Evolutionary conservation across 2,888 invertebrate genomes (phyloP).

Genomic region (Diploptera punctata): DNA sequence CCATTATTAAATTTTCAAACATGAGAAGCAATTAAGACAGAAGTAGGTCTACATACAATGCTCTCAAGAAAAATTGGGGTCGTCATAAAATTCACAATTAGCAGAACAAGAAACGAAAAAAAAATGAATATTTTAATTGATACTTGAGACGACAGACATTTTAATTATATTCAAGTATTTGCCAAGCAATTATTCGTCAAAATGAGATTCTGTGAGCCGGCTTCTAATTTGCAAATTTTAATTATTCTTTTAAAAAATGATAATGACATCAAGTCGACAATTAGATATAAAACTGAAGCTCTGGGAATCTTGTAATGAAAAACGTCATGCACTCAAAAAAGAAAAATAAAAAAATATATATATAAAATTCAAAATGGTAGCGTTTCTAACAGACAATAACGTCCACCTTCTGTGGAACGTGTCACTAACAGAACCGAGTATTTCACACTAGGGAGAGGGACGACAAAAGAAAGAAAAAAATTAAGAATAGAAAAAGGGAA

Average conservation of each 20-base stretch:
- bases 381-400: background rate
- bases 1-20: no score
- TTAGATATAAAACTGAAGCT: no score
- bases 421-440: conserved; percentile 39
- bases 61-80: no score
- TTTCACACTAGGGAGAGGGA: conserved; percentile 34
- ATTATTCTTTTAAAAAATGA: conserved; percentile 1
- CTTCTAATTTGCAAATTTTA: background rate
- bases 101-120: background rate
- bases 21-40: no score
- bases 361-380: background rate
- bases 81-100: background rate
- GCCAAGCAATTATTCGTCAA: background rate
- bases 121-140: background rate
- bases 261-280: background rate
- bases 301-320: background rate
- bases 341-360: background rate
- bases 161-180: background rate
- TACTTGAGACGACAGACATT: background rate
- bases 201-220: background rate
- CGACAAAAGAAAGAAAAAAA: conserved; percentile 34
- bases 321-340: background rate
- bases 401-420: background rate
- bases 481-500: conserved; percentile 13
- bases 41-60: no score